Evolutionary conservation across 2,888 invertebrate genomes (phyloP).

Genomic region (Phorcus lineatus): DNA sequence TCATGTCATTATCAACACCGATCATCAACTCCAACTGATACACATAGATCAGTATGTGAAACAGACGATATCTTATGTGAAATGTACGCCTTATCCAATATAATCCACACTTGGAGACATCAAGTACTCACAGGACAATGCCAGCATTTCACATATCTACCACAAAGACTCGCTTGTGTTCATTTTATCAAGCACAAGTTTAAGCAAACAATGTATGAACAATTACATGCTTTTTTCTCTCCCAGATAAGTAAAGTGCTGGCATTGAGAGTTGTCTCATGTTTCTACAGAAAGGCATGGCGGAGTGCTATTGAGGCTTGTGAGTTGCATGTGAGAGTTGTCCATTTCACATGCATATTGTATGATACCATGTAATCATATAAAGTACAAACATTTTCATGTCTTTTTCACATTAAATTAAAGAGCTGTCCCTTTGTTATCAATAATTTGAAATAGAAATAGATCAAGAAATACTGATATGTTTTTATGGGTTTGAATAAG

Average conservation of each 20-base stretch:
- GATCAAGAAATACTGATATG: no score
- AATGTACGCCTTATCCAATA: no score
- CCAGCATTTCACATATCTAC: not conserved
- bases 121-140: not conserved
- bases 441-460: no score
- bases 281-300: not conserved
- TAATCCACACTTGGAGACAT: not conserved
- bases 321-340: not conserved
- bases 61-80: no score
- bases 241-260: conserved; percentile 1
- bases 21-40: no score
- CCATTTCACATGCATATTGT: not conserved
- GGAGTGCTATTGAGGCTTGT: not conserved
- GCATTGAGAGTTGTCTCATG: not conserved
- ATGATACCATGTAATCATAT: no score
- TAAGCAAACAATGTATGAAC: conserved; percentile 1
- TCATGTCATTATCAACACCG: no score
- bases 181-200: not conserved
- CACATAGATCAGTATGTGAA: no score
- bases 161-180: not conserved
- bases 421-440: no score
- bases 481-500: no score
- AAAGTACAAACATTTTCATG: no score
- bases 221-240: not conserved
- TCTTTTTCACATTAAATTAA: no score